Evolutionary conservation across 2,113 vertebrate genomes (phyloP), one percentile per base, ranked within the genome.

Genomic region (Columba janthina): DNA sequence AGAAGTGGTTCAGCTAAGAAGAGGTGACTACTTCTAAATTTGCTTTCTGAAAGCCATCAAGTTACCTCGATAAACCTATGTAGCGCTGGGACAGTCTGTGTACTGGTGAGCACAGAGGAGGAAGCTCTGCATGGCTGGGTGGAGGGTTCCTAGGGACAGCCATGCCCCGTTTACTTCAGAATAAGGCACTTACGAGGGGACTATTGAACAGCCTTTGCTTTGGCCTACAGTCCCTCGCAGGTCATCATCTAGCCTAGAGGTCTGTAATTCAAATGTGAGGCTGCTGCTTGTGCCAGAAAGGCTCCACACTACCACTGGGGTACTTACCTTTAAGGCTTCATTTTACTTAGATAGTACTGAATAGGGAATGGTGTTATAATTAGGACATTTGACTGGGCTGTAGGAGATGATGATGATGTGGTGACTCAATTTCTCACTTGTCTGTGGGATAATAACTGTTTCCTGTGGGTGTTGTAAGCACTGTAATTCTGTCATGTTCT

Each of bases 401-500:
- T 80, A 54, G 94, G 89, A 93, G 93, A 96, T 79, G 81, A 94
- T 70, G 61, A 58, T 38, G 93, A 85, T 70, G 69, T 1, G 6
- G 75, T 96, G 95, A 96, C 87, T 97, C 95, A 96, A 56, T 76
- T 96, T 96, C 95, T 90, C 93, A 77, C 94, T 95, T 93, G 93
- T n/a, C 67, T 93, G 92, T 90, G 79, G 88, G 71, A 86, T 95
- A 83, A 82, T 91, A 95, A 95, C 94, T 93, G 86, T 90, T 92
- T 95, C 70, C 73, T 90, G 91, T 90, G 91, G 91, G 94, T 5
- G 91, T 91, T 96, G 75, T 53, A 51, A 91, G 93, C 85, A 71
- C 56, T 89, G 1, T 31, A 74, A 67, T 88, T 90, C 85, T 95
- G 90, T 88, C 88, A 40, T 83, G 75, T 94, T 90, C 75, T 77